Conservation (phyloP, 2,113 vertebrate genomes). For the Larimichthys crocea region DNA sequence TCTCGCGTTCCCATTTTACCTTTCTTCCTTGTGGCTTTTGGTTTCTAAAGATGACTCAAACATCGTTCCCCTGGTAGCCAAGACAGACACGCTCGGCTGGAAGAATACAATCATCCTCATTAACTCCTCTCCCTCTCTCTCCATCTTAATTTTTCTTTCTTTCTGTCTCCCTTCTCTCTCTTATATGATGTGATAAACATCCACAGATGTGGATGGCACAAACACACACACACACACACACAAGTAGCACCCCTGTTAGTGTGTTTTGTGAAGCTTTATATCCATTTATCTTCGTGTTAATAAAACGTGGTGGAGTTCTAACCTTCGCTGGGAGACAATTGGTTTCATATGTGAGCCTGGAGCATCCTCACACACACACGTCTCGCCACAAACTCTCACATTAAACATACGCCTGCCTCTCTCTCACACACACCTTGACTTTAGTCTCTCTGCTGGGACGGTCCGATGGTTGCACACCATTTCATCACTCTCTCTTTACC, state of each 20-base stretch:
- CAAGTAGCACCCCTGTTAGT: slow-evolving; percentile 61
- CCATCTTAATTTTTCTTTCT: slow-evolving; percentile 27
- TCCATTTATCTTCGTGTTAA: slow-evolving; percentile 75
- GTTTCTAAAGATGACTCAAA: slow-evolving; percentile 48
- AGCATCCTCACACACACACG: slow-evolving; percentile 43
- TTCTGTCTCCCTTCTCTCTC: slow-evolving; percentile 16
- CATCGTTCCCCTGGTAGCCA: slow-evolving; percentile 27
- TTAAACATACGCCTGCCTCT: neutral
- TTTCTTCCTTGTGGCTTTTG: slow-evolving; percentile 22
- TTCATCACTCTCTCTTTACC: slow-evolving; percentile 61
- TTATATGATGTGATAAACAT: slow-evolving; percentile 75
- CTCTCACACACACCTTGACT: slow-evolving; percentile 34
- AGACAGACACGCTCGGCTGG: slow-evolving; percentile 57
- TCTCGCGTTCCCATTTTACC: neutral
- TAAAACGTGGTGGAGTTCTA: slow-evolving; percentile 52
- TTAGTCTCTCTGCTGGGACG: slow-evolving; percentile 23
- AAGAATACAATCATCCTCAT: slow-evolving; percentile 68
- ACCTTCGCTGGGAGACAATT: slow-evolving; percentile 49
- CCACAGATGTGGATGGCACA: slow-evolving; percentile 64
- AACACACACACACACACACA: slow-evolving; percentile 31
- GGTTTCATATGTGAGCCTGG: slow-evolving; percentile 61
- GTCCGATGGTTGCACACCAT: slow-evolving; percentile 42
- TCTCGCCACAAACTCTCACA: slow-evolving; percentile 23
- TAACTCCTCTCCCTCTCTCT: slow-evolving; percentile 40
- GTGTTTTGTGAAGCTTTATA: slow-evolving; percentile 64